These are phyloP conservation scores for Numenius arquata DNA, from an alignment of 2,113 vertebrate species.

Conservation along the genomic window DNA sequence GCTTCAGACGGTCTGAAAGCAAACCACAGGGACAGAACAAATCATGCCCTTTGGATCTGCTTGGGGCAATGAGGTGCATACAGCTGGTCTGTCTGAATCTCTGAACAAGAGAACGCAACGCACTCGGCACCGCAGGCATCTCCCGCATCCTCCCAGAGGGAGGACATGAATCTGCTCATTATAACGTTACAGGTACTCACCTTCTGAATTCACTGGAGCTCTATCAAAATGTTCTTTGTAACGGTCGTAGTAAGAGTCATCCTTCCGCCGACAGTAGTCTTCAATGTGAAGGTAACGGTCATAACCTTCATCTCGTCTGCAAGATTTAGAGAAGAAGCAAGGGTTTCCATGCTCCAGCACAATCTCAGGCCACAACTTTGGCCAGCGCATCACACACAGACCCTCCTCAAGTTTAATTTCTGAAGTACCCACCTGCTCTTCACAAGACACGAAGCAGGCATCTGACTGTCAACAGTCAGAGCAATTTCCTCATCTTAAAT, in stretches of 20 bases:
- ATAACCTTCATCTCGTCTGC: constrained; percentile 82
- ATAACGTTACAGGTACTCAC: constrained; percentile 44
- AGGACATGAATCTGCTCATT: not conserved
- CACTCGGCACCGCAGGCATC: not conserved
- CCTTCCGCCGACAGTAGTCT: constrained; percentile 87
- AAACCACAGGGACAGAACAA: not conserved
- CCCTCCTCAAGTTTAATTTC: not conserved
- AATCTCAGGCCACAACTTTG: not conserved
- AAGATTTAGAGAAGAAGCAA: not conserved
- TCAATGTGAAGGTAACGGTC: constrained; percentile 84
- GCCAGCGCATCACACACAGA: not conserved
- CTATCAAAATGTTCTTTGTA: constrained; percentile 88
- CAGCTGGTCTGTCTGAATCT: not conserved
- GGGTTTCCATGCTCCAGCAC: not conserved
- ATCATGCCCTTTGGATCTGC: not conserved
- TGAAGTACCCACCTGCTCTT: not conserved
- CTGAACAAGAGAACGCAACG: fast-evolving
- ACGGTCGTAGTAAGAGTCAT: constrained; percentile 83
- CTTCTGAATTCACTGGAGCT: constrained; percentile 79
- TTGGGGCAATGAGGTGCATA: not conserved
- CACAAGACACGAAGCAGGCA: not conserved
- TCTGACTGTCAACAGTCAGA: not conserved
- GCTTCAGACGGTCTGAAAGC: constrained; percentile 80
- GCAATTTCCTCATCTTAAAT: not conserved
- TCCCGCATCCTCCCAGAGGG: not conserved